Conservation (phyloP, 2,113 vertebrate species). For the Scomber scombrus region DNA sequence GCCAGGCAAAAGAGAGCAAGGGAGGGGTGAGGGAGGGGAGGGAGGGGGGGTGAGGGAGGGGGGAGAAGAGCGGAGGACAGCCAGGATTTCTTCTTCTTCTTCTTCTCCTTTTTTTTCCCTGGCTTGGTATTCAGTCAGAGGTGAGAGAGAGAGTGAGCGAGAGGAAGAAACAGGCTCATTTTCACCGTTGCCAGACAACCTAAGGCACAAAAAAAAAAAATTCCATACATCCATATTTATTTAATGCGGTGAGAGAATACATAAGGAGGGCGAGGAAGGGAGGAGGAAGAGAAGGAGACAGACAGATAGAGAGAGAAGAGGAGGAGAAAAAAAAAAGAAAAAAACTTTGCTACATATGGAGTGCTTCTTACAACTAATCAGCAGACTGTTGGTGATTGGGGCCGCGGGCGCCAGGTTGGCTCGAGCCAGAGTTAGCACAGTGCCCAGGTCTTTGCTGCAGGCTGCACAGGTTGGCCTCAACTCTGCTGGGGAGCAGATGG, state of each 20-base stretch:
- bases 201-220: conserved; percentile 35
- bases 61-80: conserved; percentile 50
- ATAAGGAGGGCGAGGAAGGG: conserved; percentile 61
- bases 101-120: conserved; percentile 50
- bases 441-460: conserved; percentile 99
- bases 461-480: conserved; percentile 99
- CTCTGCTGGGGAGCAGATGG: conserved; percentile 99
- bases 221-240: conserved; percentile 79
- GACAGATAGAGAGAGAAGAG: conserved; percentile 50
- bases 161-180: conserved; percentile 51
- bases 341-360: conserved; percentile 99
- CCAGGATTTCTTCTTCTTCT: conserved; percentile 69
- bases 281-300: conserved; percentile 62
- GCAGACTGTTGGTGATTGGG: conserved; percentile 98
- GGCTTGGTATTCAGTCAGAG: conserved; percentile 73
- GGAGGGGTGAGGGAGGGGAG: conserved; percentile 13
- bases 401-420: conserved; percentile 95
- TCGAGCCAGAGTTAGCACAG: conserved; percentile 92
- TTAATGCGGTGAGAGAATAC: conserved; percentile 70
- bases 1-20: conserved; percentile 69
- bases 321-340: conserved; percentile 76
- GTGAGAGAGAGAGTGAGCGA: conserved; percentile 62
- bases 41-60: conserved; percentile 47
- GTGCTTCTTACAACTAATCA: conserved; percentile 99
- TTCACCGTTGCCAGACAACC: conserved; percentile 65